phyloP scores from a whole-genome alignment of 23 tunicate genomes.

The Halocynthia aurantium region DNA sequence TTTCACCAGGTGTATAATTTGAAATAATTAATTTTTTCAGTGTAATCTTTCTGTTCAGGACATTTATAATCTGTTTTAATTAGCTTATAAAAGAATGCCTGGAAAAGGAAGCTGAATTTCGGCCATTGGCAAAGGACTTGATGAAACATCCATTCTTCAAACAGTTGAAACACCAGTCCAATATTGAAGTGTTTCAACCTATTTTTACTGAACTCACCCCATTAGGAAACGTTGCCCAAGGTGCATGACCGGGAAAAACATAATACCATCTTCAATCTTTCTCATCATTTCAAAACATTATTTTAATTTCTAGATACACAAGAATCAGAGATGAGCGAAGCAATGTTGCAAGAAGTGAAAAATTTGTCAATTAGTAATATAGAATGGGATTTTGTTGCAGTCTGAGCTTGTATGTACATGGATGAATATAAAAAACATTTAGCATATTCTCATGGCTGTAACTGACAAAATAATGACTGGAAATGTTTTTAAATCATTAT shows the following conservation, averaged over 20 bases:
- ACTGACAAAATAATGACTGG: no score
- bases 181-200: constrained; percentile 14
- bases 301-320: neutral
- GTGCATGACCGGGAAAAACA: neutral
- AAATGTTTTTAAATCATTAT: no score
- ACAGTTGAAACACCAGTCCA: constrained; percentile 3
- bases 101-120: constrained; percentile 25
- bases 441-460: no score
- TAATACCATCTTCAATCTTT: neutral
- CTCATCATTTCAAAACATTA: neutral
- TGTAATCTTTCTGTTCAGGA: no score
- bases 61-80: neutral
- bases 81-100: constrained; percentile 54
- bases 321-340: neutral
- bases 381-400: constrained; percentile 1
- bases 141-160: constrained; percentile 39
- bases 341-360: neutral
- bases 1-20: constrained; percentile 29
- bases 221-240: constrained; percentile 1
- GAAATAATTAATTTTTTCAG: neutral
- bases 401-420: no score
- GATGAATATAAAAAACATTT: no score
- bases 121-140: constrained; percentile 56
- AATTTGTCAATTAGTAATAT: neutral
- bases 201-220: constrained; percentile 2